phyloP scores from a whole-genome alignment of 2,113 vertebrate species.

The Rallus limicola region DNA sequence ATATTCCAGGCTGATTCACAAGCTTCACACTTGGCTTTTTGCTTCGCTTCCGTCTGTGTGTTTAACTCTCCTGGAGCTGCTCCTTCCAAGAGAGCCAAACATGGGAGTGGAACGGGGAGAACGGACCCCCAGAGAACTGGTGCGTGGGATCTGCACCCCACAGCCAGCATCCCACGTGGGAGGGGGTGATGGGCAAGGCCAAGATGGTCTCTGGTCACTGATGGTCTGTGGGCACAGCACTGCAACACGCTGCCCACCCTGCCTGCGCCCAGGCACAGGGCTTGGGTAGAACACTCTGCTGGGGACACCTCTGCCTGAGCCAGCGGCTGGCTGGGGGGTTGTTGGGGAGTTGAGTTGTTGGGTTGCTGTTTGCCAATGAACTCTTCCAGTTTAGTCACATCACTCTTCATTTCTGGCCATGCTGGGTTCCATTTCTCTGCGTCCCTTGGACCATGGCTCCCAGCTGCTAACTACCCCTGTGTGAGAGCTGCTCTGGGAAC shows the following conservation, averaged over 20 bases:
- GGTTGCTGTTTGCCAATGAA: background rate
- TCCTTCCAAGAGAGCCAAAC: background rate
- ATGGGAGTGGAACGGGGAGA: fast-evolving
- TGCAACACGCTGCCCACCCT: fast-evolving
- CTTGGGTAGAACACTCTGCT: fast-evolving
- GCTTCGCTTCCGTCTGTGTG: background rate
- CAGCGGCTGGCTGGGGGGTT: fast-evolving
- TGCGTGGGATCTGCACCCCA: fast-evolving
- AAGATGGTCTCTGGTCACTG: fast-evolving
- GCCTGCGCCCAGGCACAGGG: fast-evolving
- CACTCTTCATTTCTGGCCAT: background rate
- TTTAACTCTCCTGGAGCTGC: background rate
- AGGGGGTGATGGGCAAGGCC: fast-evolving
- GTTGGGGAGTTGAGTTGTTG: no score
- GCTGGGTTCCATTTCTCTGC: background rate
- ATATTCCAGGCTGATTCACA: background rate
- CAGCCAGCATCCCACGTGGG: fast-evolving
- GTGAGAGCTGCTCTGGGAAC: fast-evolving
- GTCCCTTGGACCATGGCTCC: background rate
- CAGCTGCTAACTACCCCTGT: background rate
- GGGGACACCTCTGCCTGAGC: background rate
- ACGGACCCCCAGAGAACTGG: fast-evolving
- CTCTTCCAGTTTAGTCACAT: fast-evolving
- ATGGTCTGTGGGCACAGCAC: fast-evolving
- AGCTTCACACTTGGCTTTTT: constrained; percentile 19